Evolutionary conservation across 1,140 invertebrate species (phyloP), one percentile per base, ranked within the genome.

Genomic region (Bradynema listronoti): DNA sequence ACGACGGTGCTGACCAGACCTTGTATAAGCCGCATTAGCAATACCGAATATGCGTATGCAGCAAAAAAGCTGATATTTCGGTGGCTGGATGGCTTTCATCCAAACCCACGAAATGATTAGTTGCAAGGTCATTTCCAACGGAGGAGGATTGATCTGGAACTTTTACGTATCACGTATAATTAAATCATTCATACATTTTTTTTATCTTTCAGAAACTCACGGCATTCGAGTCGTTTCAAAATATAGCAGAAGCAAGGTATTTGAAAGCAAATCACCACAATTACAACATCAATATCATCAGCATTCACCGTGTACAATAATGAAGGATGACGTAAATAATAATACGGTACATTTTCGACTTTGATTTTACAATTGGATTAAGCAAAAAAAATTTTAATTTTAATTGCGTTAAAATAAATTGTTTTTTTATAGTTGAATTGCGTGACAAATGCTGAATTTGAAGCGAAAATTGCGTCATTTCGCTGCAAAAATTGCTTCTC

Each of bases 151-250:
- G n/a, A n/a, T n/a, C n/a, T n/a, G n/a, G n/a, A n/a, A n/a, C n/a
- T n/a, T n/a, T n/a, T n/a, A n/a, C n/a, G n/a, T n/a, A n/a, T 16
- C 2, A 7, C 5, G 14, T 45, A 11, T 27, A n/a, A 24, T 45
- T 7, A 19, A 49, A 32, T 11, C 29, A 7, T 39, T 14, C 4
- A 24, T 14, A 63, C 11, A 22, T 30, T 16, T 52, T 19, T 43
- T 41, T 62, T 58, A n/a, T 16, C 33, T 61, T 69, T 36, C 54
- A 78, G 73, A 77, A 67, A 75, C 76, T 27, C 74, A 77, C 51
- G 74, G 74, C 42, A 77, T 77, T 36, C 76, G 74, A 22, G 74
- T 77, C 14, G 76, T 77, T 14, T 77, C 74, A 16, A 77, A 77
- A 52, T 77, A 77, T 57, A 72, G 68, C 32, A 67, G 74, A 1